These are phyloP conservation scores for Anarhynchus alexandrinus DNA, from an alignment of 2,113 vertebrate genomes.

Conservation along the genomic window DNA sequence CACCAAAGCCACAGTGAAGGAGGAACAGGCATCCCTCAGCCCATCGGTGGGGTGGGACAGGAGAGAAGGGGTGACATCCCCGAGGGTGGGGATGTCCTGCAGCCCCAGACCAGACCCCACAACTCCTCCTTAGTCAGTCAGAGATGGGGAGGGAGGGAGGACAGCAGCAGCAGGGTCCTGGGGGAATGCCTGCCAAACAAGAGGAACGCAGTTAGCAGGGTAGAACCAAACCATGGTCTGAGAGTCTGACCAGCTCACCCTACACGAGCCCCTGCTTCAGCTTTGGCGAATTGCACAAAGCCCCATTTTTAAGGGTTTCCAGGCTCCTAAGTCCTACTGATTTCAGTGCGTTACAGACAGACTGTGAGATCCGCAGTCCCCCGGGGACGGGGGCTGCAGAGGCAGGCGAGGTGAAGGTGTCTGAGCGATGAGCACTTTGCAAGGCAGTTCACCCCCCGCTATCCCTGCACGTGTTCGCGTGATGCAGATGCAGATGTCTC, in stretches of 20 bases:
- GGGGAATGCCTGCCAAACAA: accelerated
- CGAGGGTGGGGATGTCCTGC: not conserved
- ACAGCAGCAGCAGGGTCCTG: not conserved
- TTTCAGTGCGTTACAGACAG: not conserved
- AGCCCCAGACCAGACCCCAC: not conserved
- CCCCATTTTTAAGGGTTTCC: not conserved
- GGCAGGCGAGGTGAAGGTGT: not conserved
- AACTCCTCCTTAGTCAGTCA: not conserved
- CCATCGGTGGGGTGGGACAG: not conserved
- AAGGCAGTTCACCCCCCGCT: not conserved
- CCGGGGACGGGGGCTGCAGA: not conserved
- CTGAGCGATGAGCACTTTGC: not conserved
- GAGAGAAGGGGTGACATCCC: not conserved
- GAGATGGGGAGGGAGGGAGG: not conserved
- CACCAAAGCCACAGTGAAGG: not conserved
- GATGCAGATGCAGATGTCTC: slow-evolving; percentile 8
- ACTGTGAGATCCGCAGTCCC: not conserved
- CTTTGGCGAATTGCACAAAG: not conserved
- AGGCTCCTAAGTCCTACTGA: not conserved
- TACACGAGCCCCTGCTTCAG: not conserved
- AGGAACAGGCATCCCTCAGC: not conserved
- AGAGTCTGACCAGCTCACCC: not conserved
- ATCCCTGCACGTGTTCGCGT: not conserved
- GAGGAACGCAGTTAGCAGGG: accelerated
- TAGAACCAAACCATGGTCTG: not conserved